Evolutionary conservation across 1,140 invertebrate genomes (phyloP), one percentile per base, ranked within the genome.

Genomic region (Temnothorax curvispinosus): DNA sequence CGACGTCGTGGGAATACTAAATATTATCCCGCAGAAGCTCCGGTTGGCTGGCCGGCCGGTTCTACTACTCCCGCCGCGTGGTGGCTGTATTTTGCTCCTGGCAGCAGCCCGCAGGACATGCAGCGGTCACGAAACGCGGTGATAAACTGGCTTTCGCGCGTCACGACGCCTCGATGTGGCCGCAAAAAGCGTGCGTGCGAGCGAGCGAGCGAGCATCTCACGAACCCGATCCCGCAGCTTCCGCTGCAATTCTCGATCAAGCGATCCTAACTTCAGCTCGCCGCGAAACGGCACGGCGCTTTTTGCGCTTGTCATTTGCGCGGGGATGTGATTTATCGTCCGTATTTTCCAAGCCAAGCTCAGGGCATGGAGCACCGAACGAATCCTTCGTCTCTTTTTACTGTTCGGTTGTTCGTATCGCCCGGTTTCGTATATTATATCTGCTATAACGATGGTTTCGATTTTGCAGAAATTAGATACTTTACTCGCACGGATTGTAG

Each of bases 1-100:
- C 80, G 82, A 93, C 94, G 92, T 91, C 88, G 75, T 87, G 93
- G 94, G 94, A 95, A 95, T 95, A 95, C 94, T 94, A 95, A 95
- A 95, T 95, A 95, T 94, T 94, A 94, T 95, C 92, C 92, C 89
- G 90, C 88, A 89, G 92, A 93, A 94, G 85, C 89, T 90, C 38
- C 64, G 86, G 56, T 86, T 89, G 88, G 89, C 86, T 86, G 56
- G 90, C 88, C 85, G 69, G 80, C 67, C 56, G 86, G 69, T 89
- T 27, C 86, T 80, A 69, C 87, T 78, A 52, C 81, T 89, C 74
- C 77, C 69, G 88, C 52, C 89, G 62, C 47, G 7, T 47, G 41
- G 54, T 87, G 50, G 80, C 64, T 88, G 75, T 72, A 88, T 91
- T 91, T 91, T 74, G 82, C 89, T 86, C 67, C 56, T 88, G 89